Evolutionary conservation across 1,140 invertebrate genomes (phyloP), one percentile per base, ranked within the genome.

Genomic region (Acromyrmex echinatior): DNA sequence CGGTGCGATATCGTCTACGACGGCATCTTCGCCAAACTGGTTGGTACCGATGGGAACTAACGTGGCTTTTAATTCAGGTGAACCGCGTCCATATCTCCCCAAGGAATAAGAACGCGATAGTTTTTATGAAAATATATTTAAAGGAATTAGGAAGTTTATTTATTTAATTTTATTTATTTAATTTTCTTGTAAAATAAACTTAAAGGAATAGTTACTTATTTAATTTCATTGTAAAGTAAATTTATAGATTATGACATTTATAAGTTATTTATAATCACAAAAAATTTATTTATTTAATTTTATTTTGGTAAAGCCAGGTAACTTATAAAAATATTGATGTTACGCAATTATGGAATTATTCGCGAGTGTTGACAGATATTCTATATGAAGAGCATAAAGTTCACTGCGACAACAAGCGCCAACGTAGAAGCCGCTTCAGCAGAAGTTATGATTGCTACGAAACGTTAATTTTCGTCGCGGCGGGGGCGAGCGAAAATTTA

Each of bases 1-100:
- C 79, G 87, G 65, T 81, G 86, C 70, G 78, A 91, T 86, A 56
- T 71, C 87, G 88, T 63, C 77, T 80, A 58, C 80, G 87, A 82
- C 65, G 60, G 60, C 76, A 65, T 89, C 81, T 89, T 53, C 45
- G 84, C 14, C 21, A 18, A 62, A 45, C 53, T 7, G 77, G 60
- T 87, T 7, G 77, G 60, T 87, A 79, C 85, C 88, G 31, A 60
- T 87, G 89, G 88, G 85, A 62, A 84, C 16, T 35, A 51, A 65
- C 35, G 71, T 56, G 53, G 28, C 74, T 31, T 62, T 86, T 90
- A 90, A 90, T 89, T 86, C 88, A 74, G 39, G 62, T 45, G 60
- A 77, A 62, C 53, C 12, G 25, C 28, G 25, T 21, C 10, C 4
- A 25, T 35, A 35, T 39, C 28, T 84, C 60, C 56, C 25, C 10